Conservation (phyloP, 1,140 invertebrate species). For the Cydia strobilella region DNA sequence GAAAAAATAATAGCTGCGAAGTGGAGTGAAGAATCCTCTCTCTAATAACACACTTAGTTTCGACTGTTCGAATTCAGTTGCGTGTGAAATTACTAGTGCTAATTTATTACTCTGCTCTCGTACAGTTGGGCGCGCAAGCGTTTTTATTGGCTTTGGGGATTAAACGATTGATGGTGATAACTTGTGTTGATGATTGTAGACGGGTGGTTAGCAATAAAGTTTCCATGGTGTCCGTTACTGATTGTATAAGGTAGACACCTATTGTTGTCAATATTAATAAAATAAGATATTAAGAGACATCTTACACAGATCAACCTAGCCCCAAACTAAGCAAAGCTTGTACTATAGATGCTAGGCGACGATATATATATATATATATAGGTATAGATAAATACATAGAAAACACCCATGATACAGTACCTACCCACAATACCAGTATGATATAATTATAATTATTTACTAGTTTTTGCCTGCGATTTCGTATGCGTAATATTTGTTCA, state of each 20-base stretch:
- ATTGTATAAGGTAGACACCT: not conserved
- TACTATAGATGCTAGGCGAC: too few species aligned
- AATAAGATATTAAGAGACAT: too few species aligned
- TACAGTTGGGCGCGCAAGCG: not conserved
- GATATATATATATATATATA: too few species aligned
- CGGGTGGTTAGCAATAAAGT: not conserved
- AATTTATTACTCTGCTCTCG: slow-evolving; percentile 15
- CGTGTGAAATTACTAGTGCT: slow-evolving; percentile 29
- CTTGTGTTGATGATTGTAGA: not conserved
- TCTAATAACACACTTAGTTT: slow-evolving; percentile 28
- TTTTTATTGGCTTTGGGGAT: not conserved
- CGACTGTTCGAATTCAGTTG: slow-evolving; percentile 21
- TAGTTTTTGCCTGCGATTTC: too few species aligned
- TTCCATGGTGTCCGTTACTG: not conserved
- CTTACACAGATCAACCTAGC: too few species aligned
- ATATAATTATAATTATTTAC: too few species aligned
- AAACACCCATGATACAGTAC: too few species aligned
- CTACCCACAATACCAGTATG: too few species aligned
- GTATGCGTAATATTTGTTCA: too few species aligned
- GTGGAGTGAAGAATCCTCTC: not conserved
- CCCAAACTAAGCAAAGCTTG: too few species aligned
- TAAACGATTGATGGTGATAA: slow-evolving; percentile 10
- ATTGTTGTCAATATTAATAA: too few species aligned
- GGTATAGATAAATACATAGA: too few species aligned
- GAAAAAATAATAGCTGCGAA: not conserved